Evolutionary conservation across 1,140 invertebrate genomes (phyloP), one percentile per base, ranked within the genome.

Genomic region (Conus betulinus): DNA sequence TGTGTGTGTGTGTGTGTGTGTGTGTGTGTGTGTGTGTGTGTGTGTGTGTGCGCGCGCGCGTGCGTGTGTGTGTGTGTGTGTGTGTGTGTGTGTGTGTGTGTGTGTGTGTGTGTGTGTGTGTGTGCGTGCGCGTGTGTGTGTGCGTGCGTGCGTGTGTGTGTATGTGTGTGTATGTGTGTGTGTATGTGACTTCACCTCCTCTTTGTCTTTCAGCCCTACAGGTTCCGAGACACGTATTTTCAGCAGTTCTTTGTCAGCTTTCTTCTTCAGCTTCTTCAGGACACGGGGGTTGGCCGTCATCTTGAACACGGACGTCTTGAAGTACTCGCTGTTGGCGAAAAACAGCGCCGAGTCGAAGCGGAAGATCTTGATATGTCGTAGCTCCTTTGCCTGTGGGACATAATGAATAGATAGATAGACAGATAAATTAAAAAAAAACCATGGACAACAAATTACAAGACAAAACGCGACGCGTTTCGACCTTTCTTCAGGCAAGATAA

Each of bases 281-380:
- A 91, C 87, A 63, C 90, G 87, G 20, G 94, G 94, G 79, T 95
- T 93, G 0, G 91, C 88, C 0, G 93, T 94, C 63, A 90, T 79
- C 81, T 94, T 93, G 88, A 94, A 95, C 15, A 95, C 57, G 13
- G 89, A 91, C 51, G 92, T 91, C 53, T 91, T 89, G 88, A 95
- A 95, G 88, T 93, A 92, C 87, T 95, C 94, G 0, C 90, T 89
- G 90, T 95, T 95, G 55, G 95, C 95, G 93, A 94, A 95, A 85
- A 94, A 94, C 78, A 95, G 89, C 5, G 95, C 93, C 81, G 93
- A 92, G 53, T 95, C 95, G 91, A 94, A 95, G 20, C 94, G 91
- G 90, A 95, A 95, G 23, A 95, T 95, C 87, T 95, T 95, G 84
- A 96, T 93, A 23, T 94, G 93, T 52, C 90, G 89, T 27, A 95